phyloP scores from a whole-genome alignment of 1,140 invertebrate species.

The Chlorops oryzae region DNA sequence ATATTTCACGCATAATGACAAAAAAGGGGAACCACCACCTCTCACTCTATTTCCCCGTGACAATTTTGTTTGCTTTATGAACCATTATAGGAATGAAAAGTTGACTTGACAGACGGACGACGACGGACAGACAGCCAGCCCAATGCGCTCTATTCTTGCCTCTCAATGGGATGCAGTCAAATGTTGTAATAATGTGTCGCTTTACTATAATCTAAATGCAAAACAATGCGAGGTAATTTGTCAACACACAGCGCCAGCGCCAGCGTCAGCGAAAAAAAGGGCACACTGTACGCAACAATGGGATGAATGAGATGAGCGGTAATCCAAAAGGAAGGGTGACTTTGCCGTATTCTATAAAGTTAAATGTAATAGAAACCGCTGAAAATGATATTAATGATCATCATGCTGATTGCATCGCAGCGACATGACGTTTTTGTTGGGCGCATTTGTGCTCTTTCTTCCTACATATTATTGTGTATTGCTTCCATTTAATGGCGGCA shows the following conservation, averaged over 20 bases:
- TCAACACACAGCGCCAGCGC: too few species aligned
- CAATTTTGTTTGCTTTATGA: constrained; percentile 7
- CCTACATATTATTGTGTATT: too few species aligned
- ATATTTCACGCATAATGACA: constrained; percentile 18
- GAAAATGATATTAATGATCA: constrained; percentile 17
- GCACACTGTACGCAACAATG: too few species aligned
- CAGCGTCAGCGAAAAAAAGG: too few species aligned
- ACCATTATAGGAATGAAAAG: too few species aligned
- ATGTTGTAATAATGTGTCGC: background rate
- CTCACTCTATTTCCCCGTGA: background rate
- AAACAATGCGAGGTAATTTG: constrained; percentile 10
- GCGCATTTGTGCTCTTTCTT: background rate
- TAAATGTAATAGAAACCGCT: constrained; percentile 17
- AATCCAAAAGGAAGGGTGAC: too few species aligned
- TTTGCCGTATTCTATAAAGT: too few species aligned
- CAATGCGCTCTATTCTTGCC: too few species aligned
- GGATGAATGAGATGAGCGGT: too few species aligned
- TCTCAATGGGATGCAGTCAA: background rate
- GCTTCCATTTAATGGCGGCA: constrained; percentile 7
- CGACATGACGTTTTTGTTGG: background rate
- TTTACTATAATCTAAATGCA: constrained; percentile 7
- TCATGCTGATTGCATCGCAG: background rate
- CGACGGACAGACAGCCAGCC: too few species aligned
- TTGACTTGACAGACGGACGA: too few species aligned
- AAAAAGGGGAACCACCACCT: background rate